Percentiles rank a stretch among this genome's conserved stretches.
Conservation (phyloP, 2,888 invertebrate species). For the Bembecia ichneumoniformis region DNA sequence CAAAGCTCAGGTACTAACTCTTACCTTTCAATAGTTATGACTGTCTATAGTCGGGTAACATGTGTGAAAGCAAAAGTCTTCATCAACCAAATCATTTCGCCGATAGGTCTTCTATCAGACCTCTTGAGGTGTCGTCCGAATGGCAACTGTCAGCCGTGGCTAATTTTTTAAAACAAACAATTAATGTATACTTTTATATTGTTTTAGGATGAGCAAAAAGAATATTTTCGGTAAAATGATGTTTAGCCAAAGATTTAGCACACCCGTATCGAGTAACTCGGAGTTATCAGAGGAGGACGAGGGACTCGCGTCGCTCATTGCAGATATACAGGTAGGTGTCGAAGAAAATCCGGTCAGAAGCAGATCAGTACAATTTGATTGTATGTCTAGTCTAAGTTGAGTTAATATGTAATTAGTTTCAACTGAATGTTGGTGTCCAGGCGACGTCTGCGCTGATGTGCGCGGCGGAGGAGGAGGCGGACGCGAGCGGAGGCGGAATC, state of each 20-base stretch:
- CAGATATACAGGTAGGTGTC: constrained; percentile 83
- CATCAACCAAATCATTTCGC: too few species aligned
- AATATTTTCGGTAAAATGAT: constrained; percentile 71
- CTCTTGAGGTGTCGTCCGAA: too few species aligned
- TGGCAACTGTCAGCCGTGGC: too few species aligned
- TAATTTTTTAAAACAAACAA: too few species aligned
- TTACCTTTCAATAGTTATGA: neutral
- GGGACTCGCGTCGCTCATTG: constrained; percentile 89
- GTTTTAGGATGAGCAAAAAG: constrained; percentile 74
- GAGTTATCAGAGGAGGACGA: constrained; percentile 88
- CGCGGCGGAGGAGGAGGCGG: constrained; percentile 40
- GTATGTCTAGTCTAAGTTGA: neutral
- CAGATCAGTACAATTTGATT: neutral
- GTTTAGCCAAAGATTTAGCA: constrained; percentile 68
- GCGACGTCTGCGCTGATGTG: constrained; percentile 63
- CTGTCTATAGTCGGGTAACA: neutral
- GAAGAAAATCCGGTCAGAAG: too few species aligned
- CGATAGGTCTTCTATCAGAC: too few species aligned
- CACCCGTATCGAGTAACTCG: constrained; percentile 41
- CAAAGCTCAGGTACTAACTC: constrained; percentile 78
- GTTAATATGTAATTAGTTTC: neutral
- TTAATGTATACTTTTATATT: too few species aligned
- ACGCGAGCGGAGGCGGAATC: constrained; percentile 40
- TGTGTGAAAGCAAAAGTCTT: neutral
- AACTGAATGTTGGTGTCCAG: constrained; percentile 18